Conservation (phyloP, 2,113 vertebrate species). For the Lagopus leucura region DNA sequence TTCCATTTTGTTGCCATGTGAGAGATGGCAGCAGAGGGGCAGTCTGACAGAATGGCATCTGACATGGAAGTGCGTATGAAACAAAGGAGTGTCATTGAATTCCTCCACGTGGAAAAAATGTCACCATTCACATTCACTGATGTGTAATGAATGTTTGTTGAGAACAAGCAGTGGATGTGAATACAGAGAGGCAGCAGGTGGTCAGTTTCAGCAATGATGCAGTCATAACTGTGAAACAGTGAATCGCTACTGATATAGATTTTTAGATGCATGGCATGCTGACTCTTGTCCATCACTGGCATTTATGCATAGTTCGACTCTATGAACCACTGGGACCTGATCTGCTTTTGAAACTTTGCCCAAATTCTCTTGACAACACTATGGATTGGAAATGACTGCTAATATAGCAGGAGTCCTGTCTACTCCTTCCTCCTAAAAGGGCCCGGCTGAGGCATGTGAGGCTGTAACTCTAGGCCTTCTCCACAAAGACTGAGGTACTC, state of each 20-base stretch:
- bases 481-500: neutral
- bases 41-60: neutral
- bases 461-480: neutral
- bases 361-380: neutral
- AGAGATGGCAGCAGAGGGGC: neutral
- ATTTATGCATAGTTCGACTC: neutral
- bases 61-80: neutral
- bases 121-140: too few relatives aligned
- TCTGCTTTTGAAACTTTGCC: neutral
- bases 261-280: too few relatives aligned
- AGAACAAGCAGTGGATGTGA: too few relatives aligned
- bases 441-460: neutral
- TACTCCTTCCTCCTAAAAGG: neutral
- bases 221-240: too few relatives aligned
- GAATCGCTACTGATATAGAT: too few relatives aligned
- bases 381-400: neutral
- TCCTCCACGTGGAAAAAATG: too few relatives aligned
- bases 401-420: neutral
- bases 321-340: neutral
- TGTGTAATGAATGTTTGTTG: too few relatives aligned
- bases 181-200: too few relatives aligned
- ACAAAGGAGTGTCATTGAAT: too few relatives aligned
- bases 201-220: too few relatives aligned
- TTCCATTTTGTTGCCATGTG: neutral
- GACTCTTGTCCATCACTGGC: too few relatives aligned